Percentiles rank a stretch among this genome's conserved stretches.
phyloP scores from a whole-genome alignment of 2,113 vertebrate species.

The Cisticola juncidis region DNA sequence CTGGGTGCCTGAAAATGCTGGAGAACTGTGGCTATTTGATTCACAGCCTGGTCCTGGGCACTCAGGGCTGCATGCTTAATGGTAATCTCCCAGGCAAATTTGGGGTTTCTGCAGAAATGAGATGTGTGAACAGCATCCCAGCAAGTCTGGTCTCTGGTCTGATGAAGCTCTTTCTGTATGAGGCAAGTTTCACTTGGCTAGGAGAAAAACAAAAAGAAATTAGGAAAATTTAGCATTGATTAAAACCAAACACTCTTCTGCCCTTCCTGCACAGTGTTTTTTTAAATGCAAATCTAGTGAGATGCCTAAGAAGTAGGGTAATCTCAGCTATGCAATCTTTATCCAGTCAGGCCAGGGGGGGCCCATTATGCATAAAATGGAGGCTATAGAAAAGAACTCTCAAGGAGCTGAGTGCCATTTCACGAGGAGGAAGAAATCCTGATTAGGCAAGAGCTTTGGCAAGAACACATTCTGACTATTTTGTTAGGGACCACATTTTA shows the following conservation, averaged over 20 bases:
- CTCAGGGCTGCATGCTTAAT: constrained; percentile 47
- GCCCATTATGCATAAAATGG: neutral
- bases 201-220: neutral
- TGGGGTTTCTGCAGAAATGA: constrained; percentile 9
- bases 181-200: constrained; percentile 9
- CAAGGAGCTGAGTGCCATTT: neutral
- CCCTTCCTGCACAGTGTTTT: neutral
- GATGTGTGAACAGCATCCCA: neutral
- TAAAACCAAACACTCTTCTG: neutral
- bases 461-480: neutral
- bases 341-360: neutral
- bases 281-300: neutral
- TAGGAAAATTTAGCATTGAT: neutral
- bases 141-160: neutral
- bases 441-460: neutral
- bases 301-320: neutral
- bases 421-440: neutral
- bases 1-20: neutral
- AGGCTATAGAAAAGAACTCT: neutral
- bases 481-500: neutral
- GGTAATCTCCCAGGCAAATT: constrained; percentile 73
- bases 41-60: constrained; percentile 36
- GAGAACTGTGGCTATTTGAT: neutral
- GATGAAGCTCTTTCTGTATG: neutral
- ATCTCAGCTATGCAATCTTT: neutral